Base-by-base conservation (phyloP, 2,888 invertebrate genomes). In the Pheosia tremula region DNA sequence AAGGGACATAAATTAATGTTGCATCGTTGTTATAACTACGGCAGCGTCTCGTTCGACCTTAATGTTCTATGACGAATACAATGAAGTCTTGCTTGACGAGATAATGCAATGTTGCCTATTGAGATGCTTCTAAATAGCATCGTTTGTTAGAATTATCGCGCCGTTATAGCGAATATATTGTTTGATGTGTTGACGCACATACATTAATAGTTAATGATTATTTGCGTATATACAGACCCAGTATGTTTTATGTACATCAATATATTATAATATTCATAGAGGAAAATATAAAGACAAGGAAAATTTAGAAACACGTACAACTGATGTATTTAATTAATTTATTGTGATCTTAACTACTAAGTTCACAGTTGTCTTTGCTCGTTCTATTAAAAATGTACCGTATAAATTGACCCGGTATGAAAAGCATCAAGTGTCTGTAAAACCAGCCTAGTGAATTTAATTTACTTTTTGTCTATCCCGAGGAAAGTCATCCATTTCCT, bases 1-100 rank as follows among this genome's bases (percentile, higher is more conserved):
- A 82, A 81, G 78, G 74, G 70, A 65, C 71, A 81, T 81, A 78
- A 81, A 78, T 77, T 68, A 77, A 53, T 72, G 68, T 69, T 74
- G 64, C 76, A 76, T 75, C 62, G 76, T 63, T 64, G 70, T 70
- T 64, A 69, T 68, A 77, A 68, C 68, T 71, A 70, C 69, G 78
- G 66, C 67, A 78, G 69, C 74, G 71, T 71, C 69, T 66, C 66
- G 64, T 66, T 62, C 62, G 74, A 64, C 73, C 66, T 72, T 63
- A 73, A 69, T 73, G 67, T 66, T 58, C 60, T 66, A 62, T 73
- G 70, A 78, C 66, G 67, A 68, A 72, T 72, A 75, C 62, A 65
- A 60, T 67, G 62, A 68, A 67, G 60, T 59, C 53, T 69, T 57
- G 56, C 52, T 53, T 57, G 71, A 64, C 54, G 53, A 61, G 57